Evolutionary conservation across 2,888 invertebrate genomes (phyloP).

Genomic region (Sinopyrophorus schimmeli): DNA sequence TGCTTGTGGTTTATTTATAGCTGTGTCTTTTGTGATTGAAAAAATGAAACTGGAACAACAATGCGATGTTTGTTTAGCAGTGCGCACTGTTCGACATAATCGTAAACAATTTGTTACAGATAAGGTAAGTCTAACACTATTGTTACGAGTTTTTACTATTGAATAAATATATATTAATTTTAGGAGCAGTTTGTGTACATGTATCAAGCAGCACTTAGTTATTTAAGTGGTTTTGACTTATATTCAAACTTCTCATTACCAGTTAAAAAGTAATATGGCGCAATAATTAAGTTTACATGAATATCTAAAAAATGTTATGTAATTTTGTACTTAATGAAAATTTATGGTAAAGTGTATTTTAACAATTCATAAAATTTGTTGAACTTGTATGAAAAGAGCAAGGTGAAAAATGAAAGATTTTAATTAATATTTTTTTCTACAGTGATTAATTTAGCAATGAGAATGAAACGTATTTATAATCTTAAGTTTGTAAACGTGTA

Average conservation of each 20-base stretch:
- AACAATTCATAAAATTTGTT: no score
- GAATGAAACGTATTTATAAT: no score
- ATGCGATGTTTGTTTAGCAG: constrained; percentile 57
- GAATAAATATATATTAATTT: constrained; percentile 29
- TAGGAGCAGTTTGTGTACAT: constrained; percentile 53
- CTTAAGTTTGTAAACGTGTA: no score
- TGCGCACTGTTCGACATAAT: constrained; percentile 54
- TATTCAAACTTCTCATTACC: constrained; percentile 49
- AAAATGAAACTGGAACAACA: constrained; percentile 58
- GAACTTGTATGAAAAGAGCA: no score
- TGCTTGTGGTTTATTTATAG: constrained; percentile 56
- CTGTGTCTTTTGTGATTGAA: constrained; percentile 55
- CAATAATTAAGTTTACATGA: no score
- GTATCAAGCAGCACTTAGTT: constrained; percentile 50
- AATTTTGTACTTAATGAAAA: no score
- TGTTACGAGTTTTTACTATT: background rate
- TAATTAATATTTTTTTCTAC: no score
- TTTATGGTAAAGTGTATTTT: no score
- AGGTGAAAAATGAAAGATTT: no score
- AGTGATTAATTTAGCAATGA: no score
- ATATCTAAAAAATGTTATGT: no score
- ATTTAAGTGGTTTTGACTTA: constrained; percentile 47
- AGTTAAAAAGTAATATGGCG: background rate
- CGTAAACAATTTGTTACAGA: constrained; percentile 52
- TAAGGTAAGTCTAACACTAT: constrained; percentile 43